Percentiles rank a stretch among this genome's conserved stretches.
These are phyloP conservation scores for Hexactinellida sp. DNA, from an alignment of 37 sponge, comb jelly and placozoan genomes.

Conservation along the genomic window DNA sequence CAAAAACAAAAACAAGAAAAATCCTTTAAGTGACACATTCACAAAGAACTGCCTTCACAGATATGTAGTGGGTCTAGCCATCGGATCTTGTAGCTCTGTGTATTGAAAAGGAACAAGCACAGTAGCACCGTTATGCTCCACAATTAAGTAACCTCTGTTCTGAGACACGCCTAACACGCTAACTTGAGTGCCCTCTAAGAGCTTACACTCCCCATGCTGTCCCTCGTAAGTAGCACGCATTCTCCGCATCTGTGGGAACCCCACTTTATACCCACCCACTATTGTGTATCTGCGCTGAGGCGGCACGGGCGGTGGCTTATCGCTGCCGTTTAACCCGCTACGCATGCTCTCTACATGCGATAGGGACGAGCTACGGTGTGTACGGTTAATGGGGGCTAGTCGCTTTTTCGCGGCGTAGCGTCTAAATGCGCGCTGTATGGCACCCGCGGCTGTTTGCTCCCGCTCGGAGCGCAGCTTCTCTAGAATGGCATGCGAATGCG, in stretches of 20 bases:
- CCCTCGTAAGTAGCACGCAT: slow-evolving; percentile 10
- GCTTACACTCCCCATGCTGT: neutral
- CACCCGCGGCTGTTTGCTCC: neutral
- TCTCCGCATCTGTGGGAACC: neutral
- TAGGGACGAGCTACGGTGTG: neutral
- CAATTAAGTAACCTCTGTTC: neutral
- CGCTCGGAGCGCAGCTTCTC: slow-evolving; percentile 2
- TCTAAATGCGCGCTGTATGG: slow-evolving; percentile 8
- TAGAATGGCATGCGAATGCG: neutral
- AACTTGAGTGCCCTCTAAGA: neutral
- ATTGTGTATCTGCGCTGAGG: neutral
- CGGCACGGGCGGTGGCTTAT: neutral
- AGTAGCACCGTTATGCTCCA: neutral
- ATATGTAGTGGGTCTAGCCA: slow-evolving; percentile 11
- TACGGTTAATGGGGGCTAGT: neutral
- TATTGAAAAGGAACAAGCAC: neutral
- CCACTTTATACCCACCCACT: slow-evolving; percentile 1
- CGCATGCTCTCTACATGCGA: neutral
- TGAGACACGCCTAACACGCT: neutral
- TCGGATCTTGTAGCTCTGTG: neutral
- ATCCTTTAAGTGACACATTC: neutral
- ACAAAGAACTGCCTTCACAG: neutral
- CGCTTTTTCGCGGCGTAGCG: neutral
- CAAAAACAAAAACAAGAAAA: neutral
- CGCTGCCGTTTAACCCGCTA: neutral